These are phyloP conservation scores for Tachypleus tridentatus DNA, from an alignment of 1,140 invertebrate genomes.

Conservation along the genomic window DNA sequence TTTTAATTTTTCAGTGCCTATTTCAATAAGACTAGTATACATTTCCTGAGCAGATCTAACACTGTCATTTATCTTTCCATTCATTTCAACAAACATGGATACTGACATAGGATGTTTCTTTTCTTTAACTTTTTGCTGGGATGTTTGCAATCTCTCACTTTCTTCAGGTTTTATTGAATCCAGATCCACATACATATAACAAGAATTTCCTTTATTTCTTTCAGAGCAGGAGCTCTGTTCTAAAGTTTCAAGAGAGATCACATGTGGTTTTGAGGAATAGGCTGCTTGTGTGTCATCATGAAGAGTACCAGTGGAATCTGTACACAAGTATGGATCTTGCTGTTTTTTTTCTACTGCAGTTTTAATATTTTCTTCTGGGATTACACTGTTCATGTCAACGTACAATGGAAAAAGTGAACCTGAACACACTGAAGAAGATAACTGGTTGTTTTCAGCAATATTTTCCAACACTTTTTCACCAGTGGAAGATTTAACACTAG, in stretches of 20 bases:
- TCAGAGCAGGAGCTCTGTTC: not conserved
- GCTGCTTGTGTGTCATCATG: not conserved
- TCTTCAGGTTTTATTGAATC: constrained; percentile 11
- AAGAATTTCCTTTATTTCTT: constrained; percentile 10
- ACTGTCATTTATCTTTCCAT: constrained; percentile 6
- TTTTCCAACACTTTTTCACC: not conserved
- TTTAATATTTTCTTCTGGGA: constrained; percentile 5
- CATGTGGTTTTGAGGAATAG: constrained; percentile 6
- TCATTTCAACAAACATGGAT: constrained; percentile 19
- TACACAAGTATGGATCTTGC: not conserved
- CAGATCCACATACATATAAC: constrained; percentile 21
- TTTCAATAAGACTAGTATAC: constrained; percentile 3
- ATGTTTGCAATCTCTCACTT: not conserved
- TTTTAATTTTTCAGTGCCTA: not conserved
- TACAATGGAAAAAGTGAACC: constrained; percentile 22
- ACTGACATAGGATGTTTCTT: constrained; percentile 7
- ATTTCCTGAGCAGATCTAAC: not conserved
- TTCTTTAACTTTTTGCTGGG: not conserved
- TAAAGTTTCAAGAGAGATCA: constrained; percentile 6
- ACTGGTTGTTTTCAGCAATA: not conserved
- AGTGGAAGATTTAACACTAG: not conserved
- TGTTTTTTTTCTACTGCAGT: not conserved
- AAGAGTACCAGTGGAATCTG: not conserved
- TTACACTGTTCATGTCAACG: constrained; percentile 16
- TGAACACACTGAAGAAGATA: constrained; percentile 4